Conservation (phyloP, 1,140 invertebrate species). For the Trachymyrmex cornetzi region DNA sequence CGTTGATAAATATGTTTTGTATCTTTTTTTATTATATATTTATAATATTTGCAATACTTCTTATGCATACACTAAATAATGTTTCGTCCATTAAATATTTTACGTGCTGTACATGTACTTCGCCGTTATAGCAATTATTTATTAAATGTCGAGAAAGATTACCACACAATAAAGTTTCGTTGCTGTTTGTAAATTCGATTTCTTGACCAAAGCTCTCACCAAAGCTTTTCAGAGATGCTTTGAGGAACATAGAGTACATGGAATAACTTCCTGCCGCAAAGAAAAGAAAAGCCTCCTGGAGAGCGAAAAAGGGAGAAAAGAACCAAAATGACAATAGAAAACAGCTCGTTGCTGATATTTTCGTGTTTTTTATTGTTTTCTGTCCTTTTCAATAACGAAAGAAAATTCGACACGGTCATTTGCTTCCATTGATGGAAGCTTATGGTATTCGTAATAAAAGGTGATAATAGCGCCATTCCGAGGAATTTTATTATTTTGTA, state of each 20-base stretch:
- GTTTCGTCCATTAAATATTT: neutral
- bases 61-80: no score
- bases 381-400: conserved; percentile 19
- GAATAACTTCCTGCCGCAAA: conserved; percentile 17
- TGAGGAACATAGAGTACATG: conserved; percentile 1
- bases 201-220: neutral
- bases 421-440: conserved; percentile 30
- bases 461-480: neutral
- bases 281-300: neutral
- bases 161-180: no score
- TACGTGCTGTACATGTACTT: neutral
- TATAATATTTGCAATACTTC: no score
- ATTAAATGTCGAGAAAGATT: neutral
- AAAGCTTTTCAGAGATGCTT: conserved; percentile 23
- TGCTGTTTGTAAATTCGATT: neutral
- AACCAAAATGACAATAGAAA: conserved; percentile 11
- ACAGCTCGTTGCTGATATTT: neutral
- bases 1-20: no score
- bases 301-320: neutral
- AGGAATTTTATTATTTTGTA: neutral
- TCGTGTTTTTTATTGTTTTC: conserved; percentile 29
- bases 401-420: conserved; percentile 29
- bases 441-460: conserved; percentile 25
- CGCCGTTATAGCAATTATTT: neutral
- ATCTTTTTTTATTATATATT: no score